Conservation (phyloP, 37 sponge, comb jelly and placozoan species). For the Ephydatia muelleri region DNA sequence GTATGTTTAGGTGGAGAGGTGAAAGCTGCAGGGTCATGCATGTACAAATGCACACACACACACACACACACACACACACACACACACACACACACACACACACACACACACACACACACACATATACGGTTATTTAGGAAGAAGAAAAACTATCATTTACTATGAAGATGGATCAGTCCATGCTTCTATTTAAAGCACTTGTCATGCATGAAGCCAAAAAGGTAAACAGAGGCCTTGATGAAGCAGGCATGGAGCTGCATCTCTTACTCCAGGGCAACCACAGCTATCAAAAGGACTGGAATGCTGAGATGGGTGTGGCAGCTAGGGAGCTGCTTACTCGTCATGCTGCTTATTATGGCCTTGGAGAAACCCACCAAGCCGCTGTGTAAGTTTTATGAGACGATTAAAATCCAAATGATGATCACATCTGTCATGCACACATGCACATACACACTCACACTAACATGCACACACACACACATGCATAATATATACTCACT, state of each 20-base stretch:
- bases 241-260: background rate
- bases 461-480: background rate
- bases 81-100: no score
- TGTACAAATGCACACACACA: no score
- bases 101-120: no score
- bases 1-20: background rate
- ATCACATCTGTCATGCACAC: background rate
- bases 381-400: slow-evolving; percentile 33
- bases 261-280: background rate
- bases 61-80: no score
- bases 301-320: slow-evolving; percentile 7
- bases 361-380: slow-evolving; percentile 27
- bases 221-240: no score
- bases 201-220: background rate
- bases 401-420: background rate
- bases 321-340: slow-evolving; percentile 24
- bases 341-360: slow-evolving; percentile 44
- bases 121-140: background rate
- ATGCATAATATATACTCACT: no score
- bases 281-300: slow-evolving; percentile 20
- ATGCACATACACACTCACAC: background rate
- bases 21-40: no score
- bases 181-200: background rate
- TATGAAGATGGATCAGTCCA: background rate
- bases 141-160: background rate